These are phyloP conservation scores for Arctia plantaginis DNA, from an alignment of 2,888 invertebrate genomes.

Conservation along the genomic window DNA sequence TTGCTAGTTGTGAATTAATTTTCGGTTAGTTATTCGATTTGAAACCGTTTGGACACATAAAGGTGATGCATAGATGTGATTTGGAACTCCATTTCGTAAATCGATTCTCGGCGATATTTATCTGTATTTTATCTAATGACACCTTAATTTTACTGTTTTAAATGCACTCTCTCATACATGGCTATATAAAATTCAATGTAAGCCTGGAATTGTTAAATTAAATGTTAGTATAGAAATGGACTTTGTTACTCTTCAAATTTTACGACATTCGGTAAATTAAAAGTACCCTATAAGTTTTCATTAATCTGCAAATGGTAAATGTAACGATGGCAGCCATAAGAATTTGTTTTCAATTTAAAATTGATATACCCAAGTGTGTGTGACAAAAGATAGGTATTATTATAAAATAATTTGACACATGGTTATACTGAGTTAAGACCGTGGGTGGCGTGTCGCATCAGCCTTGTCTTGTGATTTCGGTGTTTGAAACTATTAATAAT, in stretches of 20 bases:
- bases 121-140: neutral
- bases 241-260: too few species aligned
- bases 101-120: too few species aligned
- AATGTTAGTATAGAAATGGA: neutral
- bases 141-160: too few species aligned
- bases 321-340: neutral
- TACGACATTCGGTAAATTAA: too few species aligned
- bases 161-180: too few species aligned
- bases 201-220: neutral
- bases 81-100: neutral
- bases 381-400: neutral
- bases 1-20: slow-evolving; percentile 17
- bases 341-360: neutral
- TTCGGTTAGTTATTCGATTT: neutral
- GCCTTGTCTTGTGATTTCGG: too few species aligned
- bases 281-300: too few species aligned
- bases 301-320: neutral
- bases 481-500: too few species aligned
- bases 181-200: neutral
- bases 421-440: neutral
- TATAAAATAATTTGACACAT: neutral
- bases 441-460: too few species aligned
- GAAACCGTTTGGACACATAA: neutral
- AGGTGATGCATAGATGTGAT: neutral
- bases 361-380: neutral